Conservation (phyloP, 2,113 vertebrate genomes). For the Gallinago undulata region DNA sequence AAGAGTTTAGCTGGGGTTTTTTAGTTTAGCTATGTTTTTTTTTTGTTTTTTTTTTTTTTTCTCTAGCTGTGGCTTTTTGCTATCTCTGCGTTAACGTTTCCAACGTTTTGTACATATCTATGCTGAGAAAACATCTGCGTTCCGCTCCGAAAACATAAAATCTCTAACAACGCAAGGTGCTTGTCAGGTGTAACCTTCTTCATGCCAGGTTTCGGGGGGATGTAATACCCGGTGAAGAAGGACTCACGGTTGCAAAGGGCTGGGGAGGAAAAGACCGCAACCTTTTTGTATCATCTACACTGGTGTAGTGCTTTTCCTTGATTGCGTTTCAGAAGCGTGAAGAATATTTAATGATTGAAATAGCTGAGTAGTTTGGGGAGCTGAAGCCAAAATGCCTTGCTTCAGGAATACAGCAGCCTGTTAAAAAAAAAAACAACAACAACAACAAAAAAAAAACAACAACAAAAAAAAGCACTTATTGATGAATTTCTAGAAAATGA, state of each 20-base stretch:
- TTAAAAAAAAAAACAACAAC: neutral
- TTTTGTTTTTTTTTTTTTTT: too few relatives aligned
- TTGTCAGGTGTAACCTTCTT: neutral
- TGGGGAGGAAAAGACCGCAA: neutral
- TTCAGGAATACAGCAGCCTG: neutral
- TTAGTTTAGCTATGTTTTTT: too few relatives aligned
- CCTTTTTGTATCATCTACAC: neutral
- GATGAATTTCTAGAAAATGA: neutral
- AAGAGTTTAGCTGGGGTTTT: neutral
- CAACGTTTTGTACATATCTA: accelerated
- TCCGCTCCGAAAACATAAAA: neutral
- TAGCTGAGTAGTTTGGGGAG: neutral
- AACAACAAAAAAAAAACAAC: neutral
- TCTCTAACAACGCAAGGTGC: neutral
- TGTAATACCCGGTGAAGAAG: accelerated
- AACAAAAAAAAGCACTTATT: neutral
- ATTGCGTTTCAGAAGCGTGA: neutral
- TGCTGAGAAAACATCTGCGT: neutral
- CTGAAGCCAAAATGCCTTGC: neutral
- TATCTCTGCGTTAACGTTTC: accelerated
- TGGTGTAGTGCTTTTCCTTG: neutral
- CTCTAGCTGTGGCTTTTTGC: neutral
- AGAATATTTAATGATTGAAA: neutral
- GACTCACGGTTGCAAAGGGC: neutral
- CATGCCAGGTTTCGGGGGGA: accelerated